Evolutionary conservation across 2,888 invertebrate species (phyloP), one percentile per base, ranked within the genome.

Genomic region (Argyresthia albistria): DNA sequence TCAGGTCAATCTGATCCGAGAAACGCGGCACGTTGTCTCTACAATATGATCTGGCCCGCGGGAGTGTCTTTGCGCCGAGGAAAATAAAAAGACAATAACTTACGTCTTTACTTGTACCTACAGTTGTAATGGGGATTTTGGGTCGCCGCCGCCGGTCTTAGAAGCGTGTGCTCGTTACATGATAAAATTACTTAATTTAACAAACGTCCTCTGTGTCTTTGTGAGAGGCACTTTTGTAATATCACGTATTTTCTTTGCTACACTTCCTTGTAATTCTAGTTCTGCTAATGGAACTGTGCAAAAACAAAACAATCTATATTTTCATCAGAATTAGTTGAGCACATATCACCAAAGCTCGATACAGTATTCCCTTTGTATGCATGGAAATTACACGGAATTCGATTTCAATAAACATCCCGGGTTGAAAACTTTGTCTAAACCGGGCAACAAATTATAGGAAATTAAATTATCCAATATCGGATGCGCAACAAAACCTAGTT

Each of bases 11-110:
- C 74, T 67, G 68, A 65, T 61, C 62, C 63, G 64, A 64, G 65
- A 70, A 67, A 68, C 74, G 67, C 66, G 70, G 73, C 80, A 81
- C 80, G 80, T 78, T 48, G 68, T 64, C 63, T 69, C 66, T 69
- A 76, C 77, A 69, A 78, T 81, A 80, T 25, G 25, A 80, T 80
- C 75, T 74, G 67, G 62, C 76, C 72, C 74, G 60, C 63, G 76
- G 74, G 76, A 73, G 69, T 68, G 69, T 73, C 71, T 61, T 69
- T 65, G 71, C 67, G 68, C 65, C 59, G 70, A 70, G 71, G 73
- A 79, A 79, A 74, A 76, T 76, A 79, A 80, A 80, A 80, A 69
- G 75, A 77, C 76, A 79, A 80, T 76, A 81, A 76, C 69, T 76
- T 75, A 73, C 72, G 70, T 35, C 25, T 25, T 25, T 25, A 10